phyloP scores from a whole-genome alignment of 2,888 invertebrate genomes.

The Catocala nupta region DNA sequence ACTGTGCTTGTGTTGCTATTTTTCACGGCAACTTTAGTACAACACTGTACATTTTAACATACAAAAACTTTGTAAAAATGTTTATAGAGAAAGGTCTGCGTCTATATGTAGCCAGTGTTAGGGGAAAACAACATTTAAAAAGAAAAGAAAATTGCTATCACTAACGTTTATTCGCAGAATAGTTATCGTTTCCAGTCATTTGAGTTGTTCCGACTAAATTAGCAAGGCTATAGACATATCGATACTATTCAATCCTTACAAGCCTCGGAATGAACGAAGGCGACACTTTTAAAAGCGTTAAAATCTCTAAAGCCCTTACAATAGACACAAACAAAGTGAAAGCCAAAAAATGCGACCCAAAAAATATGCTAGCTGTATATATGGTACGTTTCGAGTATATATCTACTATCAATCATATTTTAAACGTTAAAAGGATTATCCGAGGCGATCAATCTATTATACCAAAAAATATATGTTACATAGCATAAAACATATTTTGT shows the following conservation, averaged over 20 bases:
- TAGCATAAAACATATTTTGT: not conserved
- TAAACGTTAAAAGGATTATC: too few relatives aligned
- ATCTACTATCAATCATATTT: too few relatives aligned
- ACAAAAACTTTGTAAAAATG: slow-evolving; percentile 43
- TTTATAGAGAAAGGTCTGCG: slow-evolving; percentile 27
- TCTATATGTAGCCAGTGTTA: not conserved
- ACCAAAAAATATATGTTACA: not conserved
- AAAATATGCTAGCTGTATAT: slow-evolving; percentile 31
- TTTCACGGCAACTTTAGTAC: slow-evolving; percentile 55
- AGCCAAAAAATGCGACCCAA: slow-evolving; percentile 53
- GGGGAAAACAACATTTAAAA: slow-evolving; percentile 25
- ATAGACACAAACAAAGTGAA: slow-evolving; percentile 64
- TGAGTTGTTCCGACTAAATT: slow-evolving; percentile 46
- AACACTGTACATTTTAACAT: slow-evolving; percentile 52
- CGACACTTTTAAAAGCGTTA: slow-evolving; percentile 57
- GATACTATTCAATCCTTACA: slow-evolving; percentile 60
- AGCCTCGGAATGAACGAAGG: slow-evolving; percentile 56
- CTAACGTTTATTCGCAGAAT: slow-evolving; percentile 37
- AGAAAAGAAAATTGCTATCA: slow-evolving; percentile 29
- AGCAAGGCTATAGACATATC: slow-evolving; percentile 59
- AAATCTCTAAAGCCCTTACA: slow-evolving; percentile 62
- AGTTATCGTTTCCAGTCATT: slow-evolving; percentile 52
- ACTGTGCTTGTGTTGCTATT: slow-evolving; percentile 65
- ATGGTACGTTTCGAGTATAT: not conserved
- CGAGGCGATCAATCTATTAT: too few relatives aligned